Base-by-base conservation (phyloP, 2,888 invertebrate species). In the Campoplex capitator region DNA sequence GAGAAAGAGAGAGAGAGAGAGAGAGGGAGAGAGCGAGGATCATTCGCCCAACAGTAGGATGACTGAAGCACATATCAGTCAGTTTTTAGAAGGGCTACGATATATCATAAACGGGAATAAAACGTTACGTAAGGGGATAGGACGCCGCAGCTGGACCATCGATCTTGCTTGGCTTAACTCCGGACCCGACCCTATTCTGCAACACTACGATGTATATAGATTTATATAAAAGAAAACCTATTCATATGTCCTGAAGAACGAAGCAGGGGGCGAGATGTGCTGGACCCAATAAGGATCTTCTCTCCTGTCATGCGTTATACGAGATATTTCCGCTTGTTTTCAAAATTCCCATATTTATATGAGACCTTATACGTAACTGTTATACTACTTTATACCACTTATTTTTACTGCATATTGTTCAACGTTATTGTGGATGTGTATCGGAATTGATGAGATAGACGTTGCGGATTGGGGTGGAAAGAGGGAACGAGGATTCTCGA, bases 101-200 rank as follows among this genome's bases (percentile, higher is more conserved):
- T 92, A 92, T 90, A 92, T 92, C 92, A 92, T 91, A 91, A 90
- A 90, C 86, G 89, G 85, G 88, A 90, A 90, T 89, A 90, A 91
- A 90, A 92, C 88, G 90, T 89, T 90, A 86, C 83, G 75, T 77
- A 28, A 84, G 87, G 79, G 74, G 78, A 71, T 71, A 70, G 80
- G 80, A 73, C 86, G 88, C 85, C 90, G 23, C 23, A 89, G 88
- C 86, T 89, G 89, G 89, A 90, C 89, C 91, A 92, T 92, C 90
- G 88, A 92, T 92, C 91, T 92, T 92, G 71, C 76, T 87, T 87
- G 89, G 89, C 89, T 92, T 91, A 92, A 90, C 90, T 90, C 86
- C 85, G 80, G 88, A 89, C 88, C 23, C 23, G 87, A 87, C 79
- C 88, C 88, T 83, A 42, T 67, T 73, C 42, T 73, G 35, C 23